Percentiles rank a stretch among this genome's conserved stretches.
Evolutionary conservation across 23 tunicate species (phyloP).

Genomic region (Halocynthia roretzi): DNA sequence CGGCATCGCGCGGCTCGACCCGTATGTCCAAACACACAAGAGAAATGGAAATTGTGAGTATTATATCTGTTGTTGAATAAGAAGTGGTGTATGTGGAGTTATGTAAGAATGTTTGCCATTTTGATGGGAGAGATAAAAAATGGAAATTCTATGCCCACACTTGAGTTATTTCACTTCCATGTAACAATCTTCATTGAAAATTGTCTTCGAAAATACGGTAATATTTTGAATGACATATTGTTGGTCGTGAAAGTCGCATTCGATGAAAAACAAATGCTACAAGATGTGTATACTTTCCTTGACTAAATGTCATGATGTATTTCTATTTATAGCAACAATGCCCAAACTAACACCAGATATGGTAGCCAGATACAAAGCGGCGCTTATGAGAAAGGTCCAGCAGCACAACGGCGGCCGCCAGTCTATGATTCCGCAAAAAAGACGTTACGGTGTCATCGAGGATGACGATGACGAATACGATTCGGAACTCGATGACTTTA

Average conservation of each 20-base stretch:
- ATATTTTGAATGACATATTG: background rate
- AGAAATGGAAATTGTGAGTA: conserved; percentile 9
- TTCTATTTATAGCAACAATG: background rate
- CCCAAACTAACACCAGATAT: conserved; percentile 17
- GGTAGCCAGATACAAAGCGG: conserved; percentile 16
- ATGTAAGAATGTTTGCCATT: no score
- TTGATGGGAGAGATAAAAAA: no score
- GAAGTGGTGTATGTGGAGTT: background rate
- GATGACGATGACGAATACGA: conserved; percentile 79
- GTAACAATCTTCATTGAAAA: no score
- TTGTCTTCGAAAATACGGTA: background rate
- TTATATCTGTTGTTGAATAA: background rate
- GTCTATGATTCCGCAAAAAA: background rate
- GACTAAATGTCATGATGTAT: background rate
- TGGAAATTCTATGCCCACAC: no score
- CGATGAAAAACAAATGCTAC: no score
- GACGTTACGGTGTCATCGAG: conserved; percentile 27
- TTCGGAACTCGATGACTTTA: conserved; percentile 80
- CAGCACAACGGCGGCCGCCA: background rate
- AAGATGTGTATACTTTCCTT: no score
- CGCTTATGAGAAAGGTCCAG: background rate
- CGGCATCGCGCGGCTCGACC: conserved; percentile 56
- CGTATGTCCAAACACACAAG: conserved; percentile 21
- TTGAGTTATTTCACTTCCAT: no score
- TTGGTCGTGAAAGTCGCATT: no score